Evolutionary conservation across 1,140 invertebrate species (phyloP).

Genomic region (Drosophila albomicans): DNA sequence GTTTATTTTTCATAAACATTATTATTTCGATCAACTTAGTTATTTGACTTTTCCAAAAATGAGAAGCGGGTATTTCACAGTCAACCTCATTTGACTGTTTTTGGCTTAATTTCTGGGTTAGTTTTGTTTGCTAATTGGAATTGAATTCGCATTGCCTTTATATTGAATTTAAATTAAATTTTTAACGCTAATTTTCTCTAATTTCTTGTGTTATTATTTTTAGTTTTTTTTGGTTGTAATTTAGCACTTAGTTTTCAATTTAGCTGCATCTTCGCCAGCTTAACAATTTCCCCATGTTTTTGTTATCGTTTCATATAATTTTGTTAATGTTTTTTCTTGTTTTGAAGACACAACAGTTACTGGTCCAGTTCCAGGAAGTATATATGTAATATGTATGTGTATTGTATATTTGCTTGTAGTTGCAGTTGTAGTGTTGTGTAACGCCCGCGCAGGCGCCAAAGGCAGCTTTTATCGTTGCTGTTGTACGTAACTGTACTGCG

Average conservation of each 20-base stretch:
- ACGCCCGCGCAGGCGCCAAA: slow-evolving; percentile 14
- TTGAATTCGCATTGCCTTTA: slow-evolving; percentile 59
- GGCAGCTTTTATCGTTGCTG: slow-evolving; percentile 63
- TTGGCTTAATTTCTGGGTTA: slow-evolving; percentile 6
- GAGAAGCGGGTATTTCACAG: too few species aligned
- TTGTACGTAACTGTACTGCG: slow-evolving; percentile 66
- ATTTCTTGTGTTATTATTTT: slow-evolving; percentile 49
- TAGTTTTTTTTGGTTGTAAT: slow-evolving; percentile 29
- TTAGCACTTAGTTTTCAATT: slow-evolving; percentile 81
- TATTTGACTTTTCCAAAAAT: too few species aligned
- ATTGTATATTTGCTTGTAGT: slow-evolving; percentile 18
- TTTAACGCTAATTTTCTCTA: slow-evolving; percentile 71
- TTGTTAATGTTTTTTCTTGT: slow-evolving; percentile 58
- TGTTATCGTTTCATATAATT: slow-evolving; percentile 37
- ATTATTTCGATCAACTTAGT: too few species aligned
- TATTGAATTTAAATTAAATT: slow-evolving; percentile 30
- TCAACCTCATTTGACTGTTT: too few species aligned
- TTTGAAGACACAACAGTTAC: slow-evolving; percentile 85
- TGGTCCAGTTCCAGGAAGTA: slow-evolving; percentile 85
- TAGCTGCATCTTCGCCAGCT: slow-evolving; percentile 27
- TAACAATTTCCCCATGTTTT: slow-evolving; percentile 41
- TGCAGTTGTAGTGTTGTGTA: slow-evolving; percentile 21
- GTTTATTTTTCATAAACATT: too few species aligned
- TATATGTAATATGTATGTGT: slow-evolving; percentile 38
- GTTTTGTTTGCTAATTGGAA: slow-evolving; percentile 57